Percentiles rank a stretch among this genome's conserved stretches.
Evolutionary conservation across 2,113 vertebrate species (phyloP).

Genomic region (Perca flavescens): DNA sequence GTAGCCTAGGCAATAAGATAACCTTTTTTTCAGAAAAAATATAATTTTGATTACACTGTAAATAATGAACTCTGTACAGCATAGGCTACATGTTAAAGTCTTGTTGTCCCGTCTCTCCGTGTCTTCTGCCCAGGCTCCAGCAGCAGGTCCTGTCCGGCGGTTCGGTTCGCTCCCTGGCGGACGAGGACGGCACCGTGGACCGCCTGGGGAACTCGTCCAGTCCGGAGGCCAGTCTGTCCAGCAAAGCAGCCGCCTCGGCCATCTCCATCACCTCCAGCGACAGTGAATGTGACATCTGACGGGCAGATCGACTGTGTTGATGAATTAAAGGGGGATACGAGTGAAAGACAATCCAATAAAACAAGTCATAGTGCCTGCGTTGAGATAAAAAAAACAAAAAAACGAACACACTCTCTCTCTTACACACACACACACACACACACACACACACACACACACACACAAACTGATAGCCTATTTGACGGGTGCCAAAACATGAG

Average conservation of each 20-base stretch:
- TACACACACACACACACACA: slow-evolving; percentile 14
- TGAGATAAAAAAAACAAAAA: slow-evolving; percentile 61
- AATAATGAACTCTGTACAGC: neutral
- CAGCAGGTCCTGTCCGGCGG: slow-evolving; percentile 95
- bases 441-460: slow-evolving; percentile 30
- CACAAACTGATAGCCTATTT: slow-evolving; percentile 57
- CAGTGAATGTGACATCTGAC: slow-evolving; percentile 98
- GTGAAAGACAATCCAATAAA: slow-evolving; percentile 84
- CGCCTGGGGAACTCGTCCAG: slow-evolving; percentile 90
- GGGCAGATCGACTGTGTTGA: slow-evolving; percentile 71
- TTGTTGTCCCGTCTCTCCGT: slow-evolving; percentile 8
- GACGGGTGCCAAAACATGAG: slow-evolving; percentile 79
- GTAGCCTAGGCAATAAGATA: neutral
- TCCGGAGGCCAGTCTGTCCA: slow-evolving; percentile 94
- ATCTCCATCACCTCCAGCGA: slow-evolving; percentile 99
- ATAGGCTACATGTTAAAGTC: neutral
- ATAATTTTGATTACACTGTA: neutral
- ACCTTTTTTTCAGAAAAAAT: neutral
- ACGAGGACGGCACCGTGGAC: slow-evolving; percentile 91
- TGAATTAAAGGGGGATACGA: slow-evolving; percentile 70
- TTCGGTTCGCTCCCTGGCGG: slow-evolving; percentile 89
- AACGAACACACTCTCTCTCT: too few species aligned
- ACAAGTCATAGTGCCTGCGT: slow-evolving; percentile 84
- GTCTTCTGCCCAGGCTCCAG: slow-evolving; percentile 90
- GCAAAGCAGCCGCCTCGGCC: slow-evolving; percentile 96